Evolutionary conservation across 30 jellyfish, hydroid and myxozoan species (phyloP).

Genomic region (Aurelia sp.): DNA sequence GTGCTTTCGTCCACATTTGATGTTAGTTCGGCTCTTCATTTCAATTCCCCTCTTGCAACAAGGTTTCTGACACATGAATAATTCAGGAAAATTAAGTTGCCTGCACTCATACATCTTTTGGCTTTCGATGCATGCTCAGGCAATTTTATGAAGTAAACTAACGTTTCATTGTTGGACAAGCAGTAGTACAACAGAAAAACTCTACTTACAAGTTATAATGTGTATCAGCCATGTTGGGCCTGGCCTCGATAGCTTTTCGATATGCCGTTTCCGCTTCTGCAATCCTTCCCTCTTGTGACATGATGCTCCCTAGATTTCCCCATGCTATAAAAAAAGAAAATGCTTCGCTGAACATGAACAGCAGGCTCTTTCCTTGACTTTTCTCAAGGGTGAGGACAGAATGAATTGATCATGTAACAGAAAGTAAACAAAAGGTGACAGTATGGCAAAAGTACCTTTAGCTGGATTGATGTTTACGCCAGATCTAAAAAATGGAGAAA

Average conservation of each 20-base stretch:
- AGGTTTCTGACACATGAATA: too few relatives aligned
- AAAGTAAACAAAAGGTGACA: background rate
- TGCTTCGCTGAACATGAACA: background rate
- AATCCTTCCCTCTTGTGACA: slow-evolving; percentile 38
- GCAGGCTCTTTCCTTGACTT: too few relatives aligned
- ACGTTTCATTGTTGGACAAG: too few relatives aligned
- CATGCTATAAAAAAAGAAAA: slow-evolving; percentile 53
- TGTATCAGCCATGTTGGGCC: slow-evolving; percentile 93
- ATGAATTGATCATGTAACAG: background rate
- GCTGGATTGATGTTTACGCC: slow-evolving; percentile 41
- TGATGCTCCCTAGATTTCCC: slow-evolving; percentile 77
- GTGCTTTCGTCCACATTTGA: too few relatives aligned
- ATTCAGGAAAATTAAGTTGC: too few relatives aligned
- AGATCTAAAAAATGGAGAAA: slow-evolving; percentile 12
- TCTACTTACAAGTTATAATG: slow-evolving; percentile 81
- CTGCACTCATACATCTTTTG: too few relatives aligned
- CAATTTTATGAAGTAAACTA: too few relatives aligned
- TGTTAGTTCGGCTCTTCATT: too few relatives aligned
- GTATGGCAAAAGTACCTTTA: background rate
- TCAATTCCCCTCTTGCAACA: too few relatives aligned
- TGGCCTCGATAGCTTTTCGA: slow-evolving; percentile 59
- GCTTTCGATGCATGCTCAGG: too few relatives aligned
- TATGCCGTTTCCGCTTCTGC: slow-evolving; percentile 84
- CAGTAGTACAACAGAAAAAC: too few relatives aligned
- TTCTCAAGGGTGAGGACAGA: too few relatives aligned